Percentiles rank a stretch among this genome's conserved stretches.
Conservation (phyloP, 2,888 invertebrate species). For the Kuschelorhynchus macadamiae region DNA sequence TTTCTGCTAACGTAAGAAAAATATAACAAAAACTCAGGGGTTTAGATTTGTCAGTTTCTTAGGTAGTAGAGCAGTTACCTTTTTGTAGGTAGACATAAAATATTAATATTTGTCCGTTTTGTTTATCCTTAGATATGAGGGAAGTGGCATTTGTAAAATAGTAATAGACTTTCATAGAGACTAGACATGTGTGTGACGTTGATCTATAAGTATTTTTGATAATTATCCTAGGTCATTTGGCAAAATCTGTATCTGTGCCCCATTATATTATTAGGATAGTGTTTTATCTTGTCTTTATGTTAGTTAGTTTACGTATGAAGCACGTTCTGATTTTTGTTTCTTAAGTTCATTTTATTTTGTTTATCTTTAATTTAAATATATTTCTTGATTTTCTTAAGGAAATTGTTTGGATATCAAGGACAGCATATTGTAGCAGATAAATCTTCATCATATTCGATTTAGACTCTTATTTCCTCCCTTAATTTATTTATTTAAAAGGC, state of each 20-base stretch:
- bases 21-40: neutral
- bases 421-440: neutral
- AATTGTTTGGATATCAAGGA: too few species aligned
- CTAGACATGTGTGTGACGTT: slow-evolving; percentile 19
- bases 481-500: too few species aligned
- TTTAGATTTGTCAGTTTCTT: neutral
- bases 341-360: slow-evolving; percentile 16
- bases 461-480: too few species aligned
- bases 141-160: too few species aligned
- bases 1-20: too few species aligned
- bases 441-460: too few species aligned
- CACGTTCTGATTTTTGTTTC: slow-evolving; percentile 24
- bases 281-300: slow-evolving; percentile 24
- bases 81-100: slow-evolving; percentile 30
- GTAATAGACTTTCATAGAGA: slow-evolving; percentile 19
- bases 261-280: slow-evolving; percentile 11
- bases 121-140: slow-evolving; percentile 16
- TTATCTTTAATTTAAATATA: slow-evolving; percentile 10
- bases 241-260: slow-evolving; percentile 17
- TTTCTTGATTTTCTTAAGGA: slow-evolving; percentile 4
- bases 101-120: slow-evolving; percentile 14
- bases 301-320: slow-evolving; percentile 45
- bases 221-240: slow-evolving; percentile 11
- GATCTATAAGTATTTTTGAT: slow-evolving; percentile 7
- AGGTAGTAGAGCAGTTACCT: slow-evolving; percentile 32